A percentile compares a stretch with the other conserved stretches of the same genome.
phyloP scores from a whole-genome alignment of 53 echinoderm and acorn worm species.

The Stichopus horrens region DNA sequence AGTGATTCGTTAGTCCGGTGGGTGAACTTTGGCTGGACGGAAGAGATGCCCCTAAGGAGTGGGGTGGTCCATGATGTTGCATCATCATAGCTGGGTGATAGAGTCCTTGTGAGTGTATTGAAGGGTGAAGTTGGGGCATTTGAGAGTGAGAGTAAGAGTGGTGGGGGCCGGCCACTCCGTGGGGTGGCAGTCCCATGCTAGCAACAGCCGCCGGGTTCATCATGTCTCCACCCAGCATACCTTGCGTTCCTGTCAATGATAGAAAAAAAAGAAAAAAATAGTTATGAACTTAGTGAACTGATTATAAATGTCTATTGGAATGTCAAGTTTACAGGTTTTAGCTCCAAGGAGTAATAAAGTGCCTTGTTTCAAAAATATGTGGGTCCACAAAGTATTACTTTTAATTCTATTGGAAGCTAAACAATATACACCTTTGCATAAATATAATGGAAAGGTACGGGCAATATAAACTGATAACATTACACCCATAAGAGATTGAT shows the following conservation, averaged over 20 bases:
- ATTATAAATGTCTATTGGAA: too few species aligned
- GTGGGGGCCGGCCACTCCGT: slow-evolving; percentile 45
- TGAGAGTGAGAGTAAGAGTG: slow-evolving; percentile 62
- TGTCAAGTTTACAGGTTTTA: too few species aligned
- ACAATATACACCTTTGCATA: too few species aligned
- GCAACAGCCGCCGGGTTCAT: slow-evolving; percentile 54
- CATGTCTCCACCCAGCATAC: slow-evolving; percentile 51
- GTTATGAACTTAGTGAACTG: too few species aligned
- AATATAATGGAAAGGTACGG: too few species aligned
- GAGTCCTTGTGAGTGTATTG: slow-evolving; percentile 68
- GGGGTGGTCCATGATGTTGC: slow-evolving; percentile 49
- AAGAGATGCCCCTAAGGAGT: slow-evolving; percentile 47
- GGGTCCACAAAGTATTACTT: too few species aligned
- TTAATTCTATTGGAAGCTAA: too few species aligned
- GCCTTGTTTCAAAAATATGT: too few species aligned
- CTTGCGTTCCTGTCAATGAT: slow-evolving; percentile 33
- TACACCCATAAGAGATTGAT: too few species aligned
- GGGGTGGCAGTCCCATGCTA: slow-evolving; percentile 47
- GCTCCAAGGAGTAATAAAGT: too few species aligned
- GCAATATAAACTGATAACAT: too few species aligned
- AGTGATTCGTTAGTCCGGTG: slow-evolving; percentile 46
- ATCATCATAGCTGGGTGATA: slow-evolving; percentile 52
- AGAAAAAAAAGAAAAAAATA: not conserved
- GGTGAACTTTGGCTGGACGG: slow-evolving; percentile 52
- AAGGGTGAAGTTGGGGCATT: slow-evolving; percentile 73